phyloP scores from a whole-genome alignment of 2,888 invertebrate species.

The Dexiosoma caninum region DNA sequence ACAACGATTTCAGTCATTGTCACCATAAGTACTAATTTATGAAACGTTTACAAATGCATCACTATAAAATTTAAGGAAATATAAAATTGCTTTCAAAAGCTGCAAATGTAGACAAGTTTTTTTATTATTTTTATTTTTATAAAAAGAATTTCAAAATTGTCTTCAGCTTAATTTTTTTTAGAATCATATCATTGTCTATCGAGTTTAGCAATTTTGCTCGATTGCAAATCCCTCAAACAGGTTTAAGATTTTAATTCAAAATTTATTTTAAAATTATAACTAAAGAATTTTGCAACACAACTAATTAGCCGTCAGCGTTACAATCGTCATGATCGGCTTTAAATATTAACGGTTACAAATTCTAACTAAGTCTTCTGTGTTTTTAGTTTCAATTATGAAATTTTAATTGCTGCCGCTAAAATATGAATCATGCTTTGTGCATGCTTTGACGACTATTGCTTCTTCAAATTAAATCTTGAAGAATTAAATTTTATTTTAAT shows the following conservation, averaged over 20 bases:
- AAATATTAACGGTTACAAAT: conserved; percentile 38
- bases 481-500: conserved; percentile 44
- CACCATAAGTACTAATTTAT: conserved; percentile 3
- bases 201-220: not conserved
- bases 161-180: not conserved
- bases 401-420: not conserved
- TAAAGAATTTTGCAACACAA: conserved; percentile 49
- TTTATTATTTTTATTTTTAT: no score
- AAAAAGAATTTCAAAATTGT: not conserved
- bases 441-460: not conserved
- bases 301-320: conserved; percentile 47
- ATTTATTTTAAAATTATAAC: not conserved
- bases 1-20: not conserved
- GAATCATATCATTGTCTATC: conserved; percentile 23
- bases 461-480: conserved; percentile 16
- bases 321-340: conserved; percentile 6
- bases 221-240: conserved; percentile 37
- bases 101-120: not conserved
- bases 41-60: not conserved
- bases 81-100: not conserved
- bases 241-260: conserved; percentile 23
- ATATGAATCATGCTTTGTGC: conserved; percentile 11
- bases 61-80: conserved; percentile 13
- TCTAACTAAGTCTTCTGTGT: not conserved
- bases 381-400: not conserved